Evolutionary conservation across 2,888 invertebrate genomes (phyloP).

Genomic region (Leptogaster cylindrica): DNA sequence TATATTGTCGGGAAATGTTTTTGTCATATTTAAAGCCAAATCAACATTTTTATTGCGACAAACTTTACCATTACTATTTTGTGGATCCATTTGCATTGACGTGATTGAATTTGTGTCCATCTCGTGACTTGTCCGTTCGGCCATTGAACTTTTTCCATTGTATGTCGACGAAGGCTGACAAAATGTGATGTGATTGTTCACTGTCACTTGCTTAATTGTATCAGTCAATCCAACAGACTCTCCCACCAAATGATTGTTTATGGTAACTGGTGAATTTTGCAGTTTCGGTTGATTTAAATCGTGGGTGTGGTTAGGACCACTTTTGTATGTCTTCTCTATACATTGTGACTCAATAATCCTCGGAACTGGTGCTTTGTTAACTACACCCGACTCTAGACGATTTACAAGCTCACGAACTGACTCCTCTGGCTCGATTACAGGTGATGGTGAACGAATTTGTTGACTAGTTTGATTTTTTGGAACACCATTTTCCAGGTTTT

Average conservation of each 20-base stretch:
- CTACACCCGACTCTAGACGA: conserved; percentile 57
- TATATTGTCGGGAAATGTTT: conserved; percentile 1
- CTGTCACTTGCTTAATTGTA: conserved; percentile 56
- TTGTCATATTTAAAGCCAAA: conserved; percentile 58
- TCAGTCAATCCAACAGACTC: conserved; percentile 52
- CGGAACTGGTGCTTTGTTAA: conserved; percentile 49
- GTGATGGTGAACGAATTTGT: neutral
- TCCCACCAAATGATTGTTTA: conserved; percentile 62
- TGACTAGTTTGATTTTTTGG: neutral
- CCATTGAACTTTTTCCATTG: conserved; percentile 55
- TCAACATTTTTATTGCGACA: conserved; percentile 63
- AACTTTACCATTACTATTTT: conserved; percentile 52
- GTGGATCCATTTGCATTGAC: neutral
- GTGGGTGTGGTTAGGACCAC: neutral
- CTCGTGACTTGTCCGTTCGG: conserved; percentile 19
- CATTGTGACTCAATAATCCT: conserved; percentile 53
- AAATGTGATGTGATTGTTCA: conserved; percentile 62
- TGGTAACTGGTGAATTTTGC: conserved; percentile 55
- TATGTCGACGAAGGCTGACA: conserved; percentile 46
- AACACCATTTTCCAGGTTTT: conserved; percentile 50
- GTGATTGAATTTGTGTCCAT: neutral
- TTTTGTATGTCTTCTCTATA: conserved; percentile 50
- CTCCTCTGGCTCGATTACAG: conserved; percentile 47
- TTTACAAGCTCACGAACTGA: conserved; percentile 61
- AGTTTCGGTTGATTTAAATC: neutral